Evolutionary conservation across 2,113 vertebrate species (phyloP), one percentile per base, ranked within the genome.

Genomic region (Entomyzon cyanotis): DNA sequence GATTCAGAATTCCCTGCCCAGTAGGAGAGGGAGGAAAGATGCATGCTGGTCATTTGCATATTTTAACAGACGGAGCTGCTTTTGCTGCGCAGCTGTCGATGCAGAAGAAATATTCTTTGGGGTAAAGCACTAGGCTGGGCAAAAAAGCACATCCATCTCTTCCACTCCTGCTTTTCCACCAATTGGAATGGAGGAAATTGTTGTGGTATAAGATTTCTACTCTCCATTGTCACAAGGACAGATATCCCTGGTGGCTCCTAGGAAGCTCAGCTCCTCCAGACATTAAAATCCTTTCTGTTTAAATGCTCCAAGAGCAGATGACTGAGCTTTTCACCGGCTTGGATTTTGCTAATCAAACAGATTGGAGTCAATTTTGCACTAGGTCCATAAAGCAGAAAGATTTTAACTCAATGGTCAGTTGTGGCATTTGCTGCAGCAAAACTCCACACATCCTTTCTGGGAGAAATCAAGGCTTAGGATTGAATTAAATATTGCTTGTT

Each of bases 51-150:
- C 95, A 94, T 97, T 97, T 96, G 69, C 95, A 97, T 96, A 96
- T 89, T 96, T 96, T 96, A 96, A 87, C 96, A 97, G 93, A 96
- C 94, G 73, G 96, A 96, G 94, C 64, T 78, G 88, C 52, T 92
- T 96, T 92, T 90, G 59, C 92, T 87, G 92, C 87, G 93, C 96
- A 97, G 96, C 96, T 97, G 96, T 95, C 92, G 4, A 90, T 64
- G 88, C 73, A 93, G 93, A 89, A 96, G 96, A 95, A 92, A 94
- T 96, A 97, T 90, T 97, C 96, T 96, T 96, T 87, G 80, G 96
- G 95, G 93, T 96, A 96, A 95, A 96, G 73, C 60, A 90, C 28
- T 42, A 68, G 49, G 73, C 91, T 84, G 69, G 64, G 86, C 90
- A 92, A 89, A 89, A 93, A 77, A 28, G 19, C 30, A 37, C 12